Evolutionary conservation across 2,888 invertebrate species (phyloP).

Genomic region (Cheilosia variabilis): DNA sequence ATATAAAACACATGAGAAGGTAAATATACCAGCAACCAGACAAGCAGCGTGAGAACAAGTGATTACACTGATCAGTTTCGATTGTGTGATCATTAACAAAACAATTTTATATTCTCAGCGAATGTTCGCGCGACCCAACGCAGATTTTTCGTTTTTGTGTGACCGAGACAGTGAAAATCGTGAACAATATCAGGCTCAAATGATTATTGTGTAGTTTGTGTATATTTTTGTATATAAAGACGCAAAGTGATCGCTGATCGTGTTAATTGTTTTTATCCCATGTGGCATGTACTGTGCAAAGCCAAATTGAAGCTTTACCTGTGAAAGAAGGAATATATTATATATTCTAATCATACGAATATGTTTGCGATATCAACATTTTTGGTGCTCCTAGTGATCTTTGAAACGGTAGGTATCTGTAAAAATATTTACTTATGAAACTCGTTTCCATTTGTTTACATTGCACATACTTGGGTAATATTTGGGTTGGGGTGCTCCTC

Average conservation of each 20-base stretch:
- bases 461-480: neutral
- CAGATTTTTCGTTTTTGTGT: slow-evolving; percentile 17
- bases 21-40: neutral
- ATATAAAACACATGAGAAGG: neutral
- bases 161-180: slow-evolving; percentile 4
- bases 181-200: neutral
- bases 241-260: neutral
- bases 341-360: slow-evolving; percentile 26
- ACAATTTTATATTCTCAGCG: slow-evolving; percentile 6
- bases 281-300: slow-evolving; percentile 29
- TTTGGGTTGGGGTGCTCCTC: neutral
- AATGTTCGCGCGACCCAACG: slow-evolving; percentile 27
- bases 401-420: slow-evolving; percentile 60
- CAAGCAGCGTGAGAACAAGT: slow-evolving; percentile 8
- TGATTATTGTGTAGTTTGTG: neutral
- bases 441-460: neutral
- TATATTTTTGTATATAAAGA: neutral
- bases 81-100: slow-evolving; percentile 35
- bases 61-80: slow-evolving; percentile 41
- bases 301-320: neutral
- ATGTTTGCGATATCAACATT: slow-evolving; percentile 45
- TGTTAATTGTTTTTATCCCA: slow-evolving; percentile 10
- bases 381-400: slow-evolving; percentile 51
- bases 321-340: slow-evolving; percentile 31
- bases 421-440: neutral